These are phyloP conservation scores for Belgica antarctica DNA, from an alignment of 2,888 invertebrate species.

Conservation along the genomic window DNA sequence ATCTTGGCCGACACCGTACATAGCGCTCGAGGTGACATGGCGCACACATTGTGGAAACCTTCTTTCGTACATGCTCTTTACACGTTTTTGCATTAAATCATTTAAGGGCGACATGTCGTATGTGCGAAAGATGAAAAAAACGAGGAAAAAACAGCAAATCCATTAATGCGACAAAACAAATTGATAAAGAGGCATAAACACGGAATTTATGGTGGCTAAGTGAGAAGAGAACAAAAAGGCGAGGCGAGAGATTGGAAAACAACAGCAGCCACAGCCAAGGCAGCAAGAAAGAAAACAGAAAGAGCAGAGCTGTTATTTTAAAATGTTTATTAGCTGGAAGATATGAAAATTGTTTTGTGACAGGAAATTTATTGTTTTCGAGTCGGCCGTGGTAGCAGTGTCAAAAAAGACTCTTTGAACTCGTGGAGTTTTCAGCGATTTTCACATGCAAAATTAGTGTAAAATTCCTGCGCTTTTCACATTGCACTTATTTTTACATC, in stretches of 20 bases:
- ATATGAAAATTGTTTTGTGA: slow-evolving; percentile 38
- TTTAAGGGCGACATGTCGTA: neutral
- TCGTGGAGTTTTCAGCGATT: neutral
- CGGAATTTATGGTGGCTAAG: slow-evolving; percentile 18
- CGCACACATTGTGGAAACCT: neutral
- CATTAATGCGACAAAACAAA: slow-evolving; percentile 37
- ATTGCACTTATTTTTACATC: slow-evolving; percentile 22
- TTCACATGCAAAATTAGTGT: neutral
- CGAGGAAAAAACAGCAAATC: slow-evolving; percentile 20
- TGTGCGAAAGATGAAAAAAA: neutral
- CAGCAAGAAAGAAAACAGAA: slow-evolving; percentile 26
- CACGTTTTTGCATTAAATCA: slow-evolving; percentile 39
- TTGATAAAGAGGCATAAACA: slow-evolving; percentile 36
- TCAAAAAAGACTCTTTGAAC: neutral
- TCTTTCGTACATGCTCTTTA: slow-evolving; percentile 18
- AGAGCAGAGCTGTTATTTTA: slow-evolving; percentile 28
- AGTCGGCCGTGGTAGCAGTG: too few species aligned
- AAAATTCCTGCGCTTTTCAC: neutral
- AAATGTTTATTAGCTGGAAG: slow-evolving; percentile 39
- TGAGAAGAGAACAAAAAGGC: slow-evolving; percentile 9
- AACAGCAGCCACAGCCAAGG: slow-evolving; percentile 1
- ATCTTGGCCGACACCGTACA: slow-evolving; percentile 23
- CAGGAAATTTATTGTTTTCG: slow-evolving; percentile 38
- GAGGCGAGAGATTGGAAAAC: neutral
- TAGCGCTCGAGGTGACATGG: neutral